Percentiles rank a stretch among this genome's conserved stretches.
phyloP scores from a whole-genome alignment of 1,140 invertebrate genomes.

The Chelonus insularis region DNA sequence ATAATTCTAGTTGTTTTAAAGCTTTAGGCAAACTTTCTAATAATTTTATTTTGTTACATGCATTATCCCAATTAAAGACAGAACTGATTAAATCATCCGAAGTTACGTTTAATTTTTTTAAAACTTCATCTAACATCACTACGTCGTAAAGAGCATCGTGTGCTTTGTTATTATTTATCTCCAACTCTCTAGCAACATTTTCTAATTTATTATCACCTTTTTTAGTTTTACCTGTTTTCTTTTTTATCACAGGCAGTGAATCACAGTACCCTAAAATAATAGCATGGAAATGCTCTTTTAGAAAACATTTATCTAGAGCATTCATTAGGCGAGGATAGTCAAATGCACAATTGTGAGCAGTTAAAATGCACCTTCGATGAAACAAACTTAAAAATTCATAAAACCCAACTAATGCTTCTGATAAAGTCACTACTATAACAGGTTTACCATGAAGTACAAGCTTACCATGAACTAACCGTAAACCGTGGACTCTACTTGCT shows the following conservation, averaged over 20 bases:
- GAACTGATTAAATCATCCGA: neutral
- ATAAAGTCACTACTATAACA: slow-evolving; percentile 7
- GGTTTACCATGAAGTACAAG: slow-evolving; percentile 8
- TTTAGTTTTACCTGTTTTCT: slow-evolving; percentile 13
- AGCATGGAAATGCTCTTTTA: slow-evolving; percentile 21
- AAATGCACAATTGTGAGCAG: slow-evolving; percentile 29
- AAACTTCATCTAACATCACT: slow-evolving; percentile 17
- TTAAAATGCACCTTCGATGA: slow-evolving; percentile 24
- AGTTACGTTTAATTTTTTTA: slow-evolving; percentile 4
- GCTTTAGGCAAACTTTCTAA: slow-evolving; percentile 11
- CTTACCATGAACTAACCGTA: slow-evolving; percentile 11
- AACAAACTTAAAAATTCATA: slow-evolving; percentile 26
- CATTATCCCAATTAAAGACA: slow-evolving; percentile 9
- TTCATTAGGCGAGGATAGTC: slow-evolving; percentile 23
- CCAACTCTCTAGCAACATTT: neutral
- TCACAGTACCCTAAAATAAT: neutral
- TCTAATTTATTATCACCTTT: neutral
- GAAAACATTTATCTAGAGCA: slow-evolving; percentile 22
- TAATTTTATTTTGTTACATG: slow-evolving; percentile 9
- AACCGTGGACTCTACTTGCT: slow-evolving; percentile 22
- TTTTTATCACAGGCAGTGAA: slow-evolving; percentile 19
- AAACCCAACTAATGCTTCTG: slow-evolving; percentile 18
- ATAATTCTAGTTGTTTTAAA: slow-evolving; percentile 1
- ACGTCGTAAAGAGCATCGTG: slow-evolving; percentile 18
- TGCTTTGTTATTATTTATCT: slow-evolving; percentile 14